These are phyloP conservation scores for Leptoteleia sp. DNA, from an alignment of 1,140 invertebrate genomes.

Conservation along the genomic window DNA sequence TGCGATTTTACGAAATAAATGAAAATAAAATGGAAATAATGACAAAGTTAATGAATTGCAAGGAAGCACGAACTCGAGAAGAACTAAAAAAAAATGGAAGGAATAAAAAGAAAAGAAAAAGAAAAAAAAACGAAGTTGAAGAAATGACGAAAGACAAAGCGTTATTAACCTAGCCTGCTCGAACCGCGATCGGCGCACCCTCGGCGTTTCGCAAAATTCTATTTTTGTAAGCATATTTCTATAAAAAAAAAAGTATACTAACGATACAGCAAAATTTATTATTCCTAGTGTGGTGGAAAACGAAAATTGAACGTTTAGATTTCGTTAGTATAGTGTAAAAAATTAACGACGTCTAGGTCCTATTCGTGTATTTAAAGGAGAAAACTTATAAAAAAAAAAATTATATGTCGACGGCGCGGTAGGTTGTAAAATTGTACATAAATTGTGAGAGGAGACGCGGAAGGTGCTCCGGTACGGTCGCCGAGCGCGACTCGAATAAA, in stretches of 20 bases:
- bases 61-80: conserved; percentile 48
- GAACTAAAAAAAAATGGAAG: conserved; percentile 16
- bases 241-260: conserved; percentile 80
- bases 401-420: conserved; percentile 81
- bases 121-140: conserved; percentile 49
- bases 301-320: conserved; percentile 82
- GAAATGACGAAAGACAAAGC: conserved; percentile 66
- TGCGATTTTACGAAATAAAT: conserved; percentile 61
- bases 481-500: conserved; percentile 69
- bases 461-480: conserved; percentile 73
- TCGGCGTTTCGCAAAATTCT: conserved; percentile 81
- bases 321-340: conserved; percentile 83
- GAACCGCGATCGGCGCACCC: conserved; percentile 74
- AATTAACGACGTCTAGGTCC: conserved; percentile 82
- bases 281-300: conserved; percentile 81
- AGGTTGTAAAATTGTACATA: conserved; percentile 83
- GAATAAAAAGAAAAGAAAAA: conserved; percentile 38
- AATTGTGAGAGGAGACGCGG: conserved; percentile 81
- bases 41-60: conserved; percentile 49
- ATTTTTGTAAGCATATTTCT: conserved; percentile 83
- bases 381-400: conserved; percentile 75
- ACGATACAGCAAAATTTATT: conserved; percentile 82
- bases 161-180: conserved; percentile 76
- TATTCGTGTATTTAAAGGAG: conserved; percentile 79
- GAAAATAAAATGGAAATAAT: conserved; percentile 44